These are phyloP conservation scores for Ciona savignyi DNA, from an alignment of 23 tunicate genomes.

Conservation along the genomic window DNA sequence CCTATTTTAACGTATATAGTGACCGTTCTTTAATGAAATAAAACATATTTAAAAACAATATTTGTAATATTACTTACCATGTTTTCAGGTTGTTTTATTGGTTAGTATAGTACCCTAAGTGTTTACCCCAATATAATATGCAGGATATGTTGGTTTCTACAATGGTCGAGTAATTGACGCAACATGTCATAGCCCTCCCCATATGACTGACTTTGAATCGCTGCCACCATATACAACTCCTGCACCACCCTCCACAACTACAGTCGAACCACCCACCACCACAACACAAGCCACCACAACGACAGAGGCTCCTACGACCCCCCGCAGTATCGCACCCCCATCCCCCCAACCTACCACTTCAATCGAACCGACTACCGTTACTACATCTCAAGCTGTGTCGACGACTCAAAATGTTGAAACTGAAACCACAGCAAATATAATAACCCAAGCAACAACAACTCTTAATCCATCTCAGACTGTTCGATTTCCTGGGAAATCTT, in stretches of 20 bases:
- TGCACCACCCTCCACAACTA: conserved; percentile 2
- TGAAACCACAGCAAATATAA: conserved; percentile 5
- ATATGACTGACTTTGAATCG: background rate
- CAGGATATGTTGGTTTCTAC: conserved; percentile 44
- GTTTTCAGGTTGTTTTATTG: background rate
- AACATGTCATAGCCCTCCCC: conserved; percentile 11
- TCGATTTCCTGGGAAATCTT: background rate
- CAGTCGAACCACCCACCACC: conserved; percentile 8
- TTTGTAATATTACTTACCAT: background rate
- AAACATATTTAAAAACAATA: too few relatives aligned
- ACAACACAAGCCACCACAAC: background rate
- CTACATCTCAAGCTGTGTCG: background rate
- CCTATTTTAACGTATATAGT: too few relatives aligned
- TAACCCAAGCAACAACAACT: conserved; percentile 5
- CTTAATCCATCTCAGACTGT: background rate
- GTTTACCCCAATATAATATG: background rate
- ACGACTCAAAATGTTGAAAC: conserved; percentile 13
- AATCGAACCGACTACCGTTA: background rate
- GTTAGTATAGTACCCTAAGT: background rate
- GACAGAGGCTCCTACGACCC: conserved; percentile 3
- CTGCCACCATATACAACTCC: conserved; percentile 8
- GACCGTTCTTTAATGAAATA: background rate
- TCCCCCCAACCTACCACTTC: background rate
- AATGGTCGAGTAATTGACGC: conserved; percentile 27
- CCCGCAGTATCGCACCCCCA: background rate